Evolutionary conservation across 2,888 invertebrate species (phyloP).

Genomic region (Mechanitis messenoides): DNA sequence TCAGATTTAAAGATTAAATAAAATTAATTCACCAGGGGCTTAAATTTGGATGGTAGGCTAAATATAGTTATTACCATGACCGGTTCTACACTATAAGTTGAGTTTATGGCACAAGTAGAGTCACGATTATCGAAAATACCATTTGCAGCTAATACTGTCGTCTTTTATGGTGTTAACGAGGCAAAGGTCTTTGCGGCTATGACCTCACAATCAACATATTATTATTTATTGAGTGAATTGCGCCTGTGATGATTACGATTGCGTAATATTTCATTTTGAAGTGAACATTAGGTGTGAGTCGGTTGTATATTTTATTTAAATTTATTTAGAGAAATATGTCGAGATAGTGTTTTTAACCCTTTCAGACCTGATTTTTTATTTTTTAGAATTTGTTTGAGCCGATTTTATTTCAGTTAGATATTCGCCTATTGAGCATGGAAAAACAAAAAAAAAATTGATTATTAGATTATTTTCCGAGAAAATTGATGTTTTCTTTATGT

Average conservation of each 20-base stretch:
- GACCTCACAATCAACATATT: conserved; percentile 44
- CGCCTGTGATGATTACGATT: neutral
- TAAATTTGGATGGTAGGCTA: conserved; percentile 14
- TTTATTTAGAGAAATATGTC: no score
- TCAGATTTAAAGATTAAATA: conserved; percentile 30
- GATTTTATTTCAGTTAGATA: no score
- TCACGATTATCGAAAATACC: conserved; percentile 57
- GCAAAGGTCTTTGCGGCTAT: conserved; percentile 48
- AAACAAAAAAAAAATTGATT: no score
- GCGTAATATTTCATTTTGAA: neutral
- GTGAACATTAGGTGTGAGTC: no score
- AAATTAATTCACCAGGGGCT: conserved; percentile 26
- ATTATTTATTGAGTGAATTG: conserved; percentile 31
- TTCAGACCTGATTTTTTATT: no score
- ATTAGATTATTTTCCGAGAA: no score
- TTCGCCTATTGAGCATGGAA: no score
- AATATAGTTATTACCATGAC: conserved; percentile 23
- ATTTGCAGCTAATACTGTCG: conserved; percentile 52
- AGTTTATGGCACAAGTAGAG: conserved; percentile 55
- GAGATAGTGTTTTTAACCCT: no score
- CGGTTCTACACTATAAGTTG: conserved; percentile 40
- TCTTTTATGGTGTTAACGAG: conserved; percentile 60
- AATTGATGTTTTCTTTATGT: no score
- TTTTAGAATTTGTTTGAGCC: no score
- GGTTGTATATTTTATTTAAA: no score